Evolutionary conservation across 2,888 invertebrate genomes (phyloP), one percentile per base, ranked within the genome.

Genomic region (Leucophenga maculata): DNA sequence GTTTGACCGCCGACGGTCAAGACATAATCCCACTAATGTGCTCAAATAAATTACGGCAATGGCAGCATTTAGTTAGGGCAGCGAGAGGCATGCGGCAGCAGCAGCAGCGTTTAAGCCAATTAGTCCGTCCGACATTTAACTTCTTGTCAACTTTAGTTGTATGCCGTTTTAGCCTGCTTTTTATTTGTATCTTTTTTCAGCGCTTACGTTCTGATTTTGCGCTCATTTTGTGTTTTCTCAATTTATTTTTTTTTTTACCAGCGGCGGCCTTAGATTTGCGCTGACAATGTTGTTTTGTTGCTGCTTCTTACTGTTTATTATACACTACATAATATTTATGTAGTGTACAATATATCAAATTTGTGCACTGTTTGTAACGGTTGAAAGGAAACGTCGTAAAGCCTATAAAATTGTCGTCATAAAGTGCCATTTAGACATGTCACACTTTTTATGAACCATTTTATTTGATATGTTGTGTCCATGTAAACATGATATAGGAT

Each of bases 121-220:
- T 86, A 86, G 86, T 86, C 86, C 86, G 85, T 85, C 83, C 85
- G 86, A 84, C 86, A 83, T 86, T 86, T 86, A 85, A 85, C 83
- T 86, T 86, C 86, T 80, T 86, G 85, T 83, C 82, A 82, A 83
- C 84, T 82, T 85, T 84, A 82, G 79, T 84, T 76, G 80, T 74
- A 72, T 72, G 60, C 73, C 72, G 76, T 72, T 65, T 69, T 68
- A 18, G 75, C 69, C 74, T 69, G 72, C 74, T 73, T 75, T 75
- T 74, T 67, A 71, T 70, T 72, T 46, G 57, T 46, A 4, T 67
- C 73, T 67, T 67, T 80, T 73, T 44, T 46, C 22, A 50, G 18
- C n/a, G n/a, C 39, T 57, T 26, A 3, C 31, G 78, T 77, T 71
- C 69, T 69, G 70, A 69, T 74, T 70, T 70, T 75, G 77, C 72